Percentiles rank a stretch among this genome's conserved stretches.
Conservation (phyloP, 2,797 vertebrate genomes). For the Oreochromis mossambicus region DNA sequence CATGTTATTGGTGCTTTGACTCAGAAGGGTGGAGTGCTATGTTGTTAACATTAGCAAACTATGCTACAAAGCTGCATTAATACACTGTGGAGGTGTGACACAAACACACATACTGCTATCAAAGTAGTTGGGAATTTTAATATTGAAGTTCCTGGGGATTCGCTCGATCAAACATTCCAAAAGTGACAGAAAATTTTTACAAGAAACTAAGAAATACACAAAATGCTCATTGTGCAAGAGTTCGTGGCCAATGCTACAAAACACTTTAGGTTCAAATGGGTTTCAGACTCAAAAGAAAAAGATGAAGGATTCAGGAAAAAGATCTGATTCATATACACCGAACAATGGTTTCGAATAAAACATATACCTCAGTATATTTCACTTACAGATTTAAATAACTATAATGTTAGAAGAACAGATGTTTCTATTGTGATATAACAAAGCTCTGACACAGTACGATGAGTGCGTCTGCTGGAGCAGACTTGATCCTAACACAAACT, state of each 20-base stretch:
- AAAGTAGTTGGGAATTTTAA: fast-evolving
- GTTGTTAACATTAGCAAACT: background rate
- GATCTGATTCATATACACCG: background rate
- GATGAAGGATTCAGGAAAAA: background rate
- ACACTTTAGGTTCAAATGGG: background rate
- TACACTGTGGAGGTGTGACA: background rate
- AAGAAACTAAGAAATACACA: background rate
- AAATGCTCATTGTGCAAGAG: background rate
- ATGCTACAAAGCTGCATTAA: background rate
- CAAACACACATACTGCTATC: background rate
- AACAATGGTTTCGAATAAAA: background rate
- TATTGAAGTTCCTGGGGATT: too few species aligned
- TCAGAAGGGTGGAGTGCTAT: fast-evolving
- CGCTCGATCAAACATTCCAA: background rate
- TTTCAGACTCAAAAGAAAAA: background rate
- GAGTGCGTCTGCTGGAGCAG: background rate
- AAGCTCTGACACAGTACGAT: background rate
- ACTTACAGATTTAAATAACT: fast-evolving
- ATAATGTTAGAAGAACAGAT: fast-evolving
- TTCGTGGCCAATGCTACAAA: background rate
- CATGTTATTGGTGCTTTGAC: background rate
- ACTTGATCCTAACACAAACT: background rate
- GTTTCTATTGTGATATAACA: background rate
- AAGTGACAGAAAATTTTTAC: fast-evolving
- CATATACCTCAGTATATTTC: background rate